Conservation (phyloP, 2,113 vertebrate species). For the Limanda limanda region DNA sequence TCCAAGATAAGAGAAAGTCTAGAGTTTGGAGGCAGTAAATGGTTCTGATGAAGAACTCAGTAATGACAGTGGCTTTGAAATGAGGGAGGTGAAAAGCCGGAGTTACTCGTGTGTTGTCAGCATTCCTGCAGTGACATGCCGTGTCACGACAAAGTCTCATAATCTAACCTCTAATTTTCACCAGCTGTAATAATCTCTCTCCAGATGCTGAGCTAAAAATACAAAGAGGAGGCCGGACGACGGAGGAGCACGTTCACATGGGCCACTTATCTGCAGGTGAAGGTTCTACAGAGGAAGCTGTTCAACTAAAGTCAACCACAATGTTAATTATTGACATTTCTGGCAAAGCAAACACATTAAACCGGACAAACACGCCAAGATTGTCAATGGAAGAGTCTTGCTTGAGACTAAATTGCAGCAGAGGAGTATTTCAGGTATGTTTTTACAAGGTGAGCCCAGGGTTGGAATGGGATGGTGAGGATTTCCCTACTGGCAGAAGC, state of each 20-base stretch:
- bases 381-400: constrained; percentile 4
- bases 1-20: neutral
- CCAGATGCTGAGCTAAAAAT: constrained; percentile 69
- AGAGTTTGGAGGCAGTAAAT: constrained; percentile 5
- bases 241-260: constrained; percentile 9
- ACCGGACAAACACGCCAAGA: constrained; percentile 2
- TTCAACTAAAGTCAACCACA: constrained; percentile 15
- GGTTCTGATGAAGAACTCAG: constrained; percentile 12
- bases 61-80: constrained; percentile 12
- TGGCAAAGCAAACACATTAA: constrained; percentile 35
- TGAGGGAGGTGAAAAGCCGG: neutral
- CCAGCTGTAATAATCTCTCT: constrained; percentile 60
- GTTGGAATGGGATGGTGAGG: neutral
- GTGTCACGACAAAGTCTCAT: constrained; percentile 54
- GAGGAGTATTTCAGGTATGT: neutral
- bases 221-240: constrained; percentile 26
- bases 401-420: constrained; percentile 19
- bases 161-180: constrained; percentile 71
- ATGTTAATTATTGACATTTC: constrained; percentile 59
- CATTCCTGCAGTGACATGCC: constrained; percentile 72
- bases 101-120: constrained; percentile 30
- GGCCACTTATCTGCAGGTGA: neutral
- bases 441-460: neutral
- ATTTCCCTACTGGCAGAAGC: neutral
- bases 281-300: constrained; percentile 10